Evolutionary conservation across 2,113 vertebrate species (phyloP), one percentile per base, ranked within the genome.

Genomic region (Calidris pygmaea): DNA sequence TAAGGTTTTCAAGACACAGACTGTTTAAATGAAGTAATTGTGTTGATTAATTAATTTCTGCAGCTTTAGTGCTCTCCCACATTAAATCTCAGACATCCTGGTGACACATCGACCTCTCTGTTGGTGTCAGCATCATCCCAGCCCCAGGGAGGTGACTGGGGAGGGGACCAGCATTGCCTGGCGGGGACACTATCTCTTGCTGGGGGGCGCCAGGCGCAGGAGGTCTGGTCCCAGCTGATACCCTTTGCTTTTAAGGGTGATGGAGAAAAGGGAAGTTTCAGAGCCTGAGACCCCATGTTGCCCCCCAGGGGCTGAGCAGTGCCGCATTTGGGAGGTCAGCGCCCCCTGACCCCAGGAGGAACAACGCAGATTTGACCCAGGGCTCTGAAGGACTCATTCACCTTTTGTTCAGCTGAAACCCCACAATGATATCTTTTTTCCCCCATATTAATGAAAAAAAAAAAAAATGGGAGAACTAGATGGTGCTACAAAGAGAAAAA

Each of bases 361-460:
- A 1, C 18, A 2, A 0, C 0, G 0, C 29, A 11, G 27, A 2
- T 45, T 55, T 63, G 17, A 15, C 47, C 53, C 32, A 1, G 13
- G 45, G 30, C 94, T 35, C 55, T 27, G 10, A 10, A 23, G 41
- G 23, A 3, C 43, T 6, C 10, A 4, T 24, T 59, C 27, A 56
- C 58, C 73, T 41, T 65, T 8, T 12, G 15, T 74, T 72, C 79
- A 30, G 58, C n/a, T 58, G 6, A 37, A 71, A 72, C 7, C 3
- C 7, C 14, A 27, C 34, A 2, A 2, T 3, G 8, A 6, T 14
- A 9, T 23, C 18, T 23, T 27, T 17, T 17, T 4, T 26, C 8
- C 19, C 13, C 29, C 20, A 47, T 23, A 24, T 34, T 39, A 55
- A 48, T 2, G 3, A 39, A 41, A 37, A 59, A 41, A 56, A 12